A percentile compares a stretch with the other conserved stretches of the same genome.
Conservation (phyloP, 2,113 vertebrate genomes). For the western clawed frog (Xenopus tropicalis) region DNA sequence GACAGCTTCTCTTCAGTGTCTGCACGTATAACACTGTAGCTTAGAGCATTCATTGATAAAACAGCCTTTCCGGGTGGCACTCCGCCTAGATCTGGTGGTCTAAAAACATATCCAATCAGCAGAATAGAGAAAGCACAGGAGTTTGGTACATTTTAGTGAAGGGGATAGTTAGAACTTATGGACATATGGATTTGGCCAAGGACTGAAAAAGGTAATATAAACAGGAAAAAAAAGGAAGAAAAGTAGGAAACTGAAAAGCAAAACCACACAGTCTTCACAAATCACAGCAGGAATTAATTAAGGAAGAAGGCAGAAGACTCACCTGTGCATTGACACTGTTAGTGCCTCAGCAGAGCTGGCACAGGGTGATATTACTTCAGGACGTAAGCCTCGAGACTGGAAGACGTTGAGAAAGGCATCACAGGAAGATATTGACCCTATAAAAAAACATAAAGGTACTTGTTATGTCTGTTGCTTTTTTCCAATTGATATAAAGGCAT, state of each 20-base stretch:
- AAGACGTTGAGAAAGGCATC: constrained; percentile 96
- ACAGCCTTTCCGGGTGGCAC: constrained; percentile 89
- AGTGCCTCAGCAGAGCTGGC: constrained; percentile 88
- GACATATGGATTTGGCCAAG: too few species aligned
- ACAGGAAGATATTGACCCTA: constrained; percentile 97
- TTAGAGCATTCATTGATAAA: constrained; percentile 89
- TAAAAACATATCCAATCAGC: constrained; percentile 48
- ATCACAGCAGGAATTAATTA: too few species aligned
- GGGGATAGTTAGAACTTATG: too few species aligned
- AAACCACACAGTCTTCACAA: too few species aligned
- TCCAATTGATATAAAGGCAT: not conserved
- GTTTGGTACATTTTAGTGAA: not conserved
- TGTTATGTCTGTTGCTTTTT: constrained; percentile 9
- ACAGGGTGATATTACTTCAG: constrained; percentile 93
- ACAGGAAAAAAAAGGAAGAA: too few species aligned
- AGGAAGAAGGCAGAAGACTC: not conserved
- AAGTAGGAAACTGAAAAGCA: too few species aligned
- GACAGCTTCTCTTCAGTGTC: constrained; percentile 93
- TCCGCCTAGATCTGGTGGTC: constrained; percentile 84
- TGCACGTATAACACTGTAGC: constrained; percentile 85
- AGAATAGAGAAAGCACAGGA: not conserved
- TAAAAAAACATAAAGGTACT: constrained; percentile 21
- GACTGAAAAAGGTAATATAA: too few species aligned
- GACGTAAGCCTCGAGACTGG: constrained; percentile 85
- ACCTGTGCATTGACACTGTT: constrained; percentile 94